phyloP scores from a whole-genome alignment of 2,113 vertebrate species.

The Corythornis vintsioides region DNA sequence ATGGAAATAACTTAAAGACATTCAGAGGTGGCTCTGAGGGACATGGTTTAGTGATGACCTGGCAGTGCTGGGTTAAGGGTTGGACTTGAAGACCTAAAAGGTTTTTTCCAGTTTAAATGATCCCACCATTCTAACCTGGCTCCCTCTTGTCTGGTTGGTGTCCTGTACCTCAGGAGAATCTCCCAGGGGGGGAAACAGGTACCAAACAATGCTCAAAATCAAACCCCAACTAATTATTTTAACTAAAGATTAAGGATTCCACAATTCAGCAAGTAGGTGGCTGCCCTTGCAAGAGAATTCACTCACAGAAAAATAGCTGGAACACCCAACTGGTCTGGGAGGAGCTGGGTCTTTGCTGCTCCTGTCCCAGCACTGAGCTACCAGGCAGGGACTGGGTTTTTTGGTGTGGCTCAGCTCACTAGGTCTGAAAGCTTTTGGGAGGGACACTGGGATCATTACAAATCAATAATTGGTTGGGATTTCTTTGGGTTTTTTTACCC shows the following conservation, averaged over 20 bases:
- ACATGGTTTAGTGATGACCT: not conserved
- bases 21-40: not conserved
- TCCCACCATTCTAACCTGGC: not conserved
- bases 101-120: not conserved
- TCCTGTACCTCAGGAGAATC: not conserved
- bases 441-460: not conserved
- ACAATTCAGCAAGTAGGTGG: not conserved
- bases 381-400: not conserved
- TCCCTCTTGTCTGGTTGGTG: not conserved
- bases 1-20: not conserved
- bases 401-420: not conserved
- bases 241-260: not conserved
- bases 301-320: not conserved
- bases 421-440: not conserved
- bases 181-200: not conserved
- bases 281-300: not conserved
- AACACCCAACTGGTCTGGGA: not conserved
- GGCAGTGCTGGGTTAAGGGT: not conserved
- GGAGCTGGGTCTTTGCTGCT: not conserved
- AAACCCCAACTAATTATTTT: accelerated
- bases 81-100: not conserved
- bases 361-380: not conserved
- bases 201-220: not conserved
- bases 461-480: not conserved
- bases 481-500: not conserved